These are phyloP conservation scores for Mesitornis unicolor DNA, from an alignment of 2,113 vertebrate species.

Conservation along the genomic window DNA sequence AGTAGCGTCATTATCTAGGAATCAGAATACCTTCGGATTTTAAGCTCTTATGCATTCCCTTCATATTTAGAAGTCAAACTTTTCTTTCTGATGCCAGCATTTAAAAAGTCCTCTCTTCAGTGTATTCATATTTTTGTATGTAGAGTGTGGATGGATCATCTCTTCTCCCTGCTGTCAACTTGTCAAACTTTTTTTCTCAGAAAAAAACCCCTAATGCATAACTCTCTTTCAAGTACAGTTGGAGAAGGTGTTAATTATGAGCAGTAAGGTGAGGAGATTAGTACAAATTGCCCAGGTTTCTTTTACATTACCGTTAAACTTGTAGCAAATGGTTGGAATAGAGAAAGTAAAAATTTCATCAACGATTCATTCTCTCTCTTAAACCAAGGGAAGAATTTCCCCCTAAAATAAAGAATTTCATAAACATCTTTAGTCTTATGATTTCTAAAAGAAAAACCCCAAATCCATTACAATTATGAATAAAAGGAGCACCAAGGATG, in stretches of 20 bases:
- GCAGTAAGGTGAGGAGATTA: neutral
- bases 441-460: neutral
- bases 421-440: neutral
- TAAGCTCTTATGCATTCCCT: neutral
- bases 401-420: neutral
- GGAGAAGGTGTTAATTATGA: neutral
- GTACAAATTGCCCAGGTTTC: neutral
- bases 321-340: neutral
- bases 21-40: neutral
- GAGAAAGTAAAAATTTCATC: neutral
- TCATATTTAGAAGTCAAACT: neutral
- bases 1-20: neutral
- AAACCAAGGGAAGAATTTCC: neutral
- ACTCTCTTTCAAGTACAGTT: neutral
- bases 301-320: neutral
- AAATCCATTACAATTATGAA: neutral
- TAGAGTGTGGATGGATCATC: neutral
- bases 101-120: neutral
- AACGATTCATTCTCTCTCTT: neutral
- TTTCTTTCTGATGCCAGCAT: neutral
- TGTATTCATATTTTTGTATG: neutral
- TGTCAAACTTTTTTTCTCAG: neutral
- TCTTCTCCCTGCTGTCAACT: neutral
- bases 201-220: accelerated
- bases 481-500: neutral